Evolutionary conservation across 1,140 invertebrate genomes (phyloP).

Genomic region (Drosophila kepulauana): DNA sequence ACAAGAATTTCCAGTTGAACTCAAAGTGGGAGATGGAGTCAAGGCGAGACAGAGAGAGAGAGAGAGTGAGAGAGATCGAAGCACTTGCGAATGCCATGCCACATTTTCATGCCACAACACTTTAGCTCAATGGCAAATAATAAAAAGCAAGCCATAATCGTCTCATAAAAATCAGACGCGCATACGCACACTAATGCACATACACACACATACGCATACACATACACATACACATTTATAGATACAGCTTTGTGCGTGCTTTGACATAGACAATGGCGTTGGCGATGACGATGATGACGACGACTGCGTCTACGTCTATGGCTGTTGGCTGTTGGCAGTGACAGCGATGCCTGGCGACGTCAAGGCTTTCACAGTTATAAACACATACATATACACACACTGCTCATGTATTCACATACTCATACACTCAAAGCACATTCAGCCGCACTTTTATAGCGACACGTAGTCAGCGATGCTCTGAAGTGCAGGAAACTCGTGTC

Average conservation of each 20-base stretch:
- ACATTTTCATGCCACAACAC: constrained; percentile 62
- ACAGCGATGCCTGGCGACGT: constrained; percentile 51
- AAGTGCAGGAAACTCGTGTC: constrained; percentile 70
- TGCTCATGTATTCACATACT: constrained; percentile 4
- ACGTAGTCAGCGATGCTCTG: constrained; percentile 72
- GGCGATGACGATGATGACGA: constrained; percentile 28
- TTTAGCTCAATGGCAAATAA: constrained; percentile 79
- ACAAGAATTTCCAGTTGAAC: constrained; percentile 10
- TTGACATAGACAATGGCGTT: constrained; percentile 73
- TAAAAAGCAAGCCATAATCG: constrained; percentile 82
- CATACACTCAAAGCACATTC: constrained; percentile 34
- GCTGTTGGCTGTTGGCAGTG: constrained; percentile 54
- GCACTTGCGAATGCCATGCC: constrained; percentile 18
- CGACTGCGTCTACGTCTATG: constrained; percentile 25
- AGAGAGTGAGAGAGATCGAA: neutral
- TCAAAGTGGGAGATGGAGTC: neutral
- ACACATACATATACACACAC: constrained; percentile 20
- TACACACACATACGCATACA: constrained; percentile 18
- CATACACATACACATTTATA: neutral
- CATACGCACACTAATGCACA: constrained; percentile 71
- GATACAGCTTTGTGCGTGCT: constrained; percentile 49
- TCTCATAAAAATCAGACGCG: constrained; percentile 81
- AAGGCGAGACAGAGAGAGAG: too few species aligned
- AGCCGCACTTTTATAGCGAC: constrained; percentile 72
- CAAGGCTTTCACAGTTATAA: constrained; percentile 45